A percentile compares a stretch with the other conserved stretches of the same genome.
Conservation (phyloP, 1,140 invertebrate genomes). For the Marisa cornuarietis region DNA sequence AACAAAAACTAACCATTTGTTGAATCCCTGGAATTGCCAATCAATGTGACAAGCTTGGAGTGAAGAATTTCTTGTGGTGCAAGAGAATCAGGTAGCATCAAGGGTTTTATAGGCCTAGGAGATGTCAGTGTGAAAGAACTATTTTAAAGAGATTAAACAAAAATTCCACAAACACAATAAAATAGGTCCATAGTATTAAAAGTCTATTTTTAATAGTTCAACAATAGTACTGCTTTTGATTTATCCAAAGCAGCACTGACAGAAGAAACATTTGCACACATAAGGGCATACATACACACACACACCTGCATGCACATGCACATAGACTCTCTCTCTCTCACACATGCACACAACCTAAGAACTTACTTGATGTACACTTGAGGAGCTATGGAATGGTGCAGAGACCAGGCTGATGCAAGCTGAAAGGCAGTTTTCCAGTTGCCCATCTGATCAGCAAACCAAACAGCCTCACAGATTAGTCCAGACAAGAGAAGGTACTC, state of each 20-base stretch:
- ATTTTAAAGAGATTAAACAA: too few relatives aligned
- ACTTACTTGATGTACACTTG: constrained; percentile 52
- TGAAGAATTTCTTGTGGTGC: constrained; percentile 44
- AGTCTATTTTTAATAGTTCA: too few relatives aligned
- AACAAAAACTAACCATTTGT: too few relatives aligned
- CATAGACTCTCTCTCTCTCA: constrained; percentile 4
- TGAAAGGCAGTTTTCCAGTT: constrained; percentile 64
- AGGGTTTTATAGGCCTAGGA: constrained; percentile 37
- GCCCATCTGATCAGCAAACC: constrained; percentile 62
- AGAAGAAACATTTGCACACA: too few relatives aligned
- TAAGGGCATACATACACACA: neutral
- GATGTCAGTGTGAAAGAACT: neutral
- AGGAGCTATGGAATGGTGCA: constrained; percentile 43
- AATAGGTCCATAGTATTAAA: too few relatives aligned
- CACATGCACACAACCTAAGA: neutral
- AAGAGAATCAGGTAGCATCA: constrained; percentile 41
- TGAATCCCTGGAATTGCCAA: too few relatives aligned
- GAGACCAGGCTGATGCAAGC: constrained; percentile 50
- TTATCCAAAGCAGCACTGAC: neutral
- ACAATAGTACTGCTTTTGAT: too few relatives aligned
- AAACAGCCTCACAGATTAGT: constrained; percentile 60
- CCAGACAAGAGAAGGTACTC: constrained; percentile 62
- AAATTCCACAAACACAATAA: too few relatives aligned
- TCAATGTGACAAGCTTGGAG: constrained; percentile 33
- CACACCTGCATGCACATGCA: neutral